A percentile compares a stretch with the other conserved stretches of the same genome.
Evolutionary conservation across 2,113 vertebrate species (phyloP).

Genomic region (Fulmarus glacialis): DNA sequence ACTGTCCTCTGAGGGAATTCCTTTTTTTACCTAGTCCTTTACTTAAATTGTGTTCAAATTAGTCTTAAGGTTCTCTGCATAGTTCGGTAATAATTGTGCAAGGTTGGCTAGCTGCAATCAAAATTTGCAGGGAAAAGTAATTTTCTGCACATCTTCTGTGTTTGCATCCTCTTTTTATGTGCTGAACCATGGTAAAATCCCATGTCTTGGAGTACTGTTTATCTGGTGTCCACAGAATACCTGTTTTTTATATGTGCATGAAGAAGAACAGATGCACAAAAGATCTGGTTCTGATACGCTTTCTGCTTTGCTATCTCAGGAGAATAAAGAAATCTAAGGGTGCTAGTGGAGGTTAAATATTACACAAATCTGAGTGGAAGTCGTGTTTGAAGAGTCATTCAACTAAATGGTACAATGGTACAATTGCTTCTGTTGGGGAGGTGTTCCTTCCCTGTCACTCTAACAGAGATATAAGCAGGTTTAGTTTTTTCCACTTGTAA

Average conservation of each 20-base stretch:
- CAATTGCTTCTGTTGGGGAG: not conserved
- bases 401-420: too few relatives aligned
- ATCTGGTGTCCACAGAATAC: not conserved
- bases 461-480: not conserved
- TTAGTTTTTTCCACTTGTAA: not conserved
- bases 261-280: not conserved
- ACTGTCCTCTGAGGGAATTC: not conserved
- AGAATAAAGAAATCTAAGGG: not conserved
- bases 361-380: not conserved
- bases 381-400: not conserved
- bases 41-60: not conserved
- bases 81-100: not conserved
- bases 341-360: not conserved
- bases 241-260: not conserved
- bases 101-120: not conserved
- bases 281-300: not conserved
- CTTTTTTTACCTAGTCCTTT: not conserved
- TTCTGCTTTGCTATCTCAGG: not conserved
- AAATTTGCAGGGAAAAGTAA: not conserved
- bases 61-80: not conserved
- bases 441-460: not conserved
- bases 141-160: not conserved
- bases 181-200: not conserved
- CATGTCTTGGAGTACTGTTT: too few relatives aligned
- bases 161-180: not conserved